phyloP scores from a whole-genome alignment of 2,113 vertebrate species.

The Ranitomeya imitator region DNA sequence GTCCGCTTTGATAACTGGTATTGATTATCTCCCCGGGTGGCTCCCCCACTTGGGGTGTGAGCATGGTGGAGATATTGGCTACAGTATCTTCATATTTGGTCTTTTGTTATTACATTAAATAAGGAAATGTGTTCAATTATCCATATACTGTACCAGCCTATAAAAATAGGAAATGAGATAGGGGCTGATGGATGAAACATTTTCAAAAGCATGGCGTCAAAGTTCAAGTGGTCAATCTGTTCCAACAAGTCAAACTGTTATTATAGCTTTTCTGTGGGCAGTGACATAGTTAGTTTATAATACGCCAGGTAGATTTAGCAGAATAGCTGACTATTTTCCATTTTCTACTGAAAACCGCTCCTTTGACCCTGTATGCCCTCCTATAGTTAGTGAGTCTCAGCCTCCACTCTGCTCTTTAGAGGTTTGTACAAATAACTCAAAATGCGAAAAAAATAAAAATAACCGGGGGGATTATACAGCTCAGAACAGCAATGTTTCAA shows the following conservation, averaged over 20 bases:
- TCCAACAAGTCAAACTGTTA: constrained; percentile 24
- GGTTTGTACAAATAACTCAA: constrained; percentile 46
- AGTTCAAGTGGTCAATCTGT: constrained; percentile 28
- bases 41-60: no score
- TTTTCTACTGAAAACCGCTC: constrained; percentile 15
- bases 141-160: neutral
- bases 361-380: constrained; percentile 34
- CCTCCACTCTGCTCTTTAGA: constrained; percentile 33
- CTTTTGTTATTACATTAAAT: neutral
- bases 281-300: constrained; percentile 38
- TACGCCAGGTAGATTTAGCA: neutral
- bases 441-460: constrained; percentile 35
- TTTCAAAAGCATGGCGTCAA: constrained; percentile 5
- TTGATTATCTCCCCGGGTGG: no score
- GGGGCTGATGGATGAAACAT: neutral
- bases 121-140: constrained; percentile 17
- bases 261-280: constrained; percentile 28
- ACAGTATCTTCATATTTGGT: no score
- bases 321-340: neutral
- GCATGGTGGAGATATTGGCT: no score
- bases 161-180: neutral
- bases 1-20: no score
- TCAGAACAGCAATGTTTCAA: constrained; percentile 40
- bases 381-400: constrained; percentile 7
- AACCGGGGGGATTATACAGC: constrained; percentile 42